phyloP scores from a whole-genome alignment of 1,140 invertebrate species.

The Drosophila pseudoobscura region DNA sequence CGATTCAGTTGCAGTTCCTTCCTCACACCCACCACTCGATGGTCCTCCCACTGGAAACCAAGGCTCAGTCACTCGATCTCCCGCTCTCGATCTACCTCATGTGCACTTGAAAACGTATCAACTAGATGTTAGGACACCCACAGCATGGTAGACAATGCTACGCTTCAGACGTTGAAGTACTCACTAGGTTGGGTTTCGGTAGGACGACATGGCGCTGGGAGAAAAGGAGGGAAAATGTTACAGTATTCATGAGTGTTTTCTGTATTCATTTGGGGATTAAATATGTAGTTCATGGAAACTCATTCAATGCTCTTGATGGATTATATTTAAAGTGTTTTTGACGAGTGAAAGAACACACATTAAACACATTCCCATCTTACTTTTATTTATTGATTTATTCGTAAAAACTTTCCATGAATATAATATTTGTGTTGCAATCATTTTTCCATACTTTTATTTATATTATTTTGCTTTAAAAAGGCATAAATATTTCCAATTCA shows the following conservation, averaged over 20 bases:
- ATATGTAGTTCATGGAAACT: too few species aligned
- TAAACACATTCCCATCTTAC: too few species aligned
- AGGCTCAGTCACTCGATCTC: conserved; percentile 28
- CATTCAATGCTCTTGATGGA: too few species aligned
- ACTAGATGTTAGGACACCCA: conserved; percentile 56
- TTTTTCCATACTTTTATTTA: neutral
- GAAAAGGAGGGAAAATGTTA: neutral
- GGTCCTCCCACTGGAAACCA: conserved; percentile 25
- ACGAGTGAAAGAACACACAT: too few species aligned
- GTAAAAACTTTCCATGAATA: too few species aligned
- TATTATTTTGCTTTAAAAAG: neutral
- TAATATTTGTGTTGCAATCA: too few species aligned
- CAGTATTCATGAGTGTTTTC: too few species aligned
- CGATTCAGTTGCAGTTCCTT: conserved; percentile 42
- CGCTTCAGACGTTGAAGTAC: conserved; percentile 46
- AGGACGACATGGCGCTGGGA: conserved; percentile 55
- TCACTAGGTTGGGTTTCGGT: conserved; percentile 60
- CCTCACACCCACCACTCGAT: conserved; percentile 25
- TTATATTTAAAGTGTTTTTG: too few species aligned
- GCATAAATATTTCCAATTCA: neutral
- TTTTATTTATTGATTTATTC: too few species aligned
- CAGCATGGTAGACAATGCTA: conserved; percentile 38
- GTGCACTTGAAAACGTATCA: conserved; percentile 48
- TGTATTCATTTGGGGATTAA: too few species aligned
- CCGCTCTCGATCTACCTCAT: conserved; percentile 14